These are phyloP conservation scores for Henicopernis longicauda DNA, from an alignment of 2,113 vertebrate species.

Conservation along the genomic window DNA sequence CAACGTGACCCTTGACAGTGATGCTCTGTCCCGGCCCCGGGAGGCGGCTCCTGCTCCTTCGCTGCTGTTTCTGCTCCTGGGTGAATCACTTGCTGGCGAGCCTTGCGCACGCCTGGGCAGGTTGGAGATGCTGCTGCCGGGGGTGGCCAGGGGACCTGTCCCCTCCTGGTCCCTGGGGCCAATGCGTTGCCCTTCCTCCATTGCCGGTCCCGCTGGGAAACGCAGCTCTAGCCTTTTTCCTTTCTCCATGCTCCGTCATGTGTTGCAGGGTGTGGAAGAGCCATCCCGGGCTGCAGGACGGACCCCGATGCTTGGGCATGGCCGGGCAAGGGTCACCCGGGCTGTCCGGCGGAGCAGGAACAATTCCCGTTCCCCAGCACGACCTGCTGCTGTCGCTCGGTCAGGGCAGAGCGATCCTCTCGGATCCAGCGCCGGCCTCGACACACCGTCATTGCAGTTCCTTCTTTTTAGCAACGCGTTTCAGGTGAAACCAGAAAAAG, in stretches of 20 bases:
- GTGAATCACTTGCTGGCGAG: fast-evolving
- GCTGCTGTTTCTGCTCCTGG: fast-evolving
- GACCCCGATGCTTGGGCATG: neutral
- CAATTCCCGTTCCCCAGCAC: neutral
- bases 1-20: neutral
- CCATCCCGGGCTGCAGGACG: neutral
- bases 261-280: neutral
- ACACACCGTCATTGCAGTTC: neutral
- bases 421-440: too few relatives aligned
- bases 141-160: neutral
- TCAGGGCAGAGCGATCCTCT: neutral
- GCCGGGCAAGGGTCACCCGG: neutral
- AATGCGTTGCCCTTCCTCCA: neutral
- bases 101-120: fast-evolving
- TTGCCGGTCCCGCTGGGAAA: neutral
- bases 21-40: neutral
- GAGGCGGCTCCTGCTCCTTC: neutral
- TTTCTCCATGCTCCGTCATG: fast-evolving
- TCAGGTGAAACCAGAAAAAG: neutral
- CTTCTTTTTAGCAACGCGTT: neutral
- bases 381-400: neutral
- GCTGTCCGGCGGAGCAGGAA: neutral
- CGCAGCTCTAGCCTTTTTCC: neutral
- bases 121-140: neutral
- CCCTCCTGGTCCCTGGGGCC: neutral